Conservation (phyloP, 2,113 vertebrate genomes). For the Brachypodius melanocephalos region DNA sequence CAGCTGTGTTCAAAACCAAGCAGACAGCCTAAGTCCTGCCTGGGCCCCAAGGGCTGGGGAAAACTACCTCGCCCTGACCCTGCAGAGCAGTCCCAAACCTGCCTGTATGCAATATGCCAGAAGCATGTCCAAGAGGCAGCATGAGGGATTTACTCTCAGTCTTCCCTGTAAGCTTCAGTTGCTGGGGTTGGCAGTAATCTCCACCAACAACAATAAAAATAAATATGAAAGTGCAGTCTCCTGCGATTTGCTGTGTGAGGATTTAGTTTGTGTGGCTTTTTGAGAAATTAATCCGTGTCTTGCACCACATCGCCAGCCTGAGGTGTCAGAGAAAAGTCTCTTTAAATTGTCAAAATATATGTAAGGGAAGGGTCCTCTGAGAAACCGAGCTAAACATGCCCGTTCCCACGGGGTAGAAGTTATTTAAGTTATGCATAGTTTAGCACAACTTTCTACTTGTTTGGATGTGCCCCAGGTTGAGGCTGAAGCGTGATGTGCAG, state of each 20-base stretch:
- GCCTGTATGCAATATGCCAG: neutral
- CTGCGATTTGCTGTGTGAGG: neutral
- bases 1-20: constrained; percentile 33
- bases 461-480: neutral
- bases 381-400: neutral
- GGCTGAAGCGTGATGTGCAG: neutral
- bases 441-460: neutral
- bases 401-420: neutral
- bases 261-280: constrained; percentile 41
- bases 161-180: constrained; percentile 29
- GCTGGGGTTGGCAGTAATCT: constrained; percentile 44
- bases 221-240: constrained; percentile 53
- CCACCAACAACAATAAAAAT: constrained; percentile 51
- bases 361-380: neutral
- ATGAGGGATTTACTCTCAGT: constrained; percentile 37
- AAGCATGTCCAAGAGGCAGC: constrained; percentile 50
- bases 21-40: neutral
- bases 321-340: constrained; percentile 40
- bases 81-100: constrained; percentile 5
- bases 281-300: neutral
- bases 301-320: neutral
- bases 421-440: neutral
- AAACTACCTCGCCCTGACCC: neutral
- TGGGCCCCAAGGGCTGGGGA: constrained; percentile 5
- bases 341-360: constrained; percentile 50